A percentile compares a stretch with the other conserved stretches of the same genome.
Conservation (phyloP, 2,888 invertebrate genomes). For the Dilophus febrilis region DNA sequence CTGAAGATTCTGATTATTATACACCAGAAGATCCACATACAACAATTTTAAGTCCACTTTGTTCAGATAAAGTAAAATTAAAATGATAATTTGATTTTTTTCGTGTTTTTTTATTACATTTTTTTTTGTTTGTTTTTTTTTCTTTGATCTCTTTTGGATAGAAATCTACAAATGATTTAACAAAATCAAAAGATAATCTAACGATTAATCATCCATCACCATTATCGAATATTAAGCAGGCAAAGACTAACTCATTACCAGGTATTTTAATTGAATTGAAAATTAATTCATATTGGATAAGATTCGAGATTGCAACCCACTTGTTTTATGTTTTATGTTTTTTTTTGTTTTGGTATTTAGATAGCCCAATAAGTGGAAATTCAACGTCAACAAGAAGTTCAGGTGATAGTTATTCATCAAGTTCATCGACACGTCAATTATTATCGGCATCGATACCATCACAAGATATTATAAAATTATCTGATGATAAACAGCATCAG, state of each 20-base stretch:
- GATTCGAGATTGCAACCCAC: too few relatives aligned
- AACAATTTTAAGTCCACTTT: constrained; percentile 45
- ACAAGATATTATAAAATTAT: constrained; percentile 22
- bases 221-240: constrained; percentile 31
- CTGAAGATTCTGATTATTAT: constrained; percentile 62
- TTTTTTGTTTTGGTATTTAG: too few relatives aligned
- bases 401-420: constrained; percentile 66
- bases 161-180: constrained; percentile 7
- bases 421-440: constrained; percentile 60
- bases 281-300: constrained; percentile 1
- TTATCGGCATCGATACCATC: constrained; percentile 36
- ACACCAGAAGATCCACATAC: constrained; percentile 59
- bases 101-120: too few relatives aligned
- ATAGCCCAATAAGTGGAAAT: constrained; percentile 46
- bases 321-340: too few relatives aligned
- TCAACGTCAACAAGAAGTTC: constrained; percentile 43
- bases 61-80: constrained; percentile 21
- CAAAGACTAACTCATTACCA: constrained; percentile 42
- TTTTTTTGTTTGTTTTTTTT: background rate
- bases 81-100: too few relatives aligned
- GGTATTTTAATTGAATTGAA: constrained; percentile 26
- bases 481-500: constrained; percentile 21
- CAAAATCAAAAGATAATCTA: constrained; percentile 10
- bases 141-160: constrained; percentile 5
- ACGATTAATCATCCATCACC: constrained; percentile 12